Conservation (phyloP, 1,140 invertebrate genomes). For the Eupristina koningsbergeri region DNA sequence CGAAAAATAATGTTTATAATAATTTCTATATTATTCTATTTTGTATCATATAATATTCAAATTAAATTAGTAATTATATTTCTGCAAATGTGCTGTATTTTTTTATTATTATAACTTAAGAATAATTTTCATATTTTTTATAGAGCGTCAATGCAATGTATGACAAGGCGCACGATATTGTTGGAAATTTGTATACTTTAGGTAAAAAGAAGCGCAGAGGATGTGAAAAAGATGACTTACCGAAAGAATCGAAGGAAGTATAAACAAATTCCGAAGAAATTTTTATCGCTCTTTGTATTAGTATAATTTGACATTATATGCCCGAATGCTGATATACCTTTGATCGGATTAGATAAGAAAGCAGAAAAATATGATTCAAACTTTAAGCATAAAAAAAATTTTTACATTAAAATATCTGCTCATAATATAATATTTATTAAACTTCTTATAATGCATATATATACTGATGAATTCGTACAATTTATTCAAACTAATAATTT, state of each 20-base stretch:
- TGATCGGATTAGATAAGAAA: not conserved
- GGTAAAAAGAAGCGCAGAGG: not conserved
- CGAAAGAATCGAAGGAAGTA: not conserved
- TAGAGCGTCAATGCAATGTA: constrained; percentile 80
- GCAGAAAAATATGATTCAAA: not conserved
- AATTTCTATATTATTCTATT: no score
- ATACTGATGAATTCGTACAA: no score
- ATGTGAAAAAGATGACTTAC: constrained; percentile 56
- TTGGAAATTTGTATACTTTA: constrained; percentile 66
- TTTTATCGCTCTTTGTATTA: not conserved
- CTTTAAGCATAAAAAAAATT: not conserved
- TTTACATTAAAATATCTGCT: not conserved
- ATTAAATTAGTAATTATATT: no score
- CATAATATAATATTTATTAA: not conserved
- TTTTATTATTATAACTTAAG: not conserved
- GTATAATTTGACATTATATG: not conserved
- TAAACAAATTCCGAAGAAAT: not conserved
- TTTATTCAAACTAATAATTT: no score
- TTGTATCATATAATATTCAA: no score
- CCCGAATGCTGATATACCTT: not conserved
- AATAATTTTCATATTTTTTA: constrained; percentile 49
- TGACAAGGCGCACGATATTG: constrained; percentile 77
- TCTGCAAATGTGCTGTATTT: no score
- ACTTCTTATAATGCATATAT: no score
- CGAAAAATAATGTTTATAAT: no score